A percentile compares a stretch with the other conserved stretches of the same genome.
Evolutionary conservation across 2,888 invertebrate species (phyloP).

Genomic region (Quadroppia sp.): DNA sequence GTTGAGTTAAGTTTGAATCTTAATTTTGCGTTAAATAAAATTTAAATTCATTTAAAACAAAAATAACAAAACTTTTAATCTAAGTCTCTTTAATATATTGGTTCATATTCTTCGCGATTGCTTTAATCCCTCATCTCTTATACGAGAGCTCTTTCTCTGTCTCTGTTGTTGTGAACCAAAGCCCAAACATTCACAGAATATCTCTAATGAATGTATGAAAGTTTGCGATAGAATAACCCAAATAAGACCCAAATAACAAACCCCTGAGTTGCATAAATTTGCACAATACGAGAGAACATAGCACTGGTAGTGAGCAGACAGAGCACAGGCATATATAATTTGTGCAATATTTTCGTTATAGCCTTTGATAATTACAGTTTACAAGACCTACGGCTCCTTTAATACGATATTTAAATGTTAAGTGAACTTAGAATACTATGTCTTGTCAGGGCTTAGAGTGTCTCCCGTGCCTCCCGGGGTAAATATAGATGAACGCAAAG

Average conservation of each 20-base stretch:
- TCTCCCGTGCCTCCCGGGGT: conserved; percentile 25
- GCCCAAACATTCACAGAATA: not conserved
- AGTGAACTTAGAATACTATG: conserved; percentile 31
- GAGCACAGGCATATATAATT: conserved; percentile 19
- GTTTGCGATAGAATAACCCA: conserved; percentile 6
- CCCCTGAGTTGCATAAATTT: conserved; percentile 35
- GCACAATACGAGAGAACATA: conserved; percentile 2
- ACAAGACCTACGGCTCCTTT: conserved; percentile 37
- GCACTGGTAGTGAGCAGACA: not conserved
- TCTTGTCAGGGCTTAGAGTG: conserved; percentile 32
- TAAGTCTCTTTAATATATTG: conserved; percentile 25
- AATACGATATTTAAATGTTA: conserved; percentile 31
- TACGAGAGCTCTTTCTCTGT: not conserved
- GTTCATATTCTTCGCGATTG: conserved; percentile 21
- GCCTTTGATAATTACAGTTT: conserved; percentile 35
- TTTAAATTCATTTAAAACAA: conserved; percentile 23
- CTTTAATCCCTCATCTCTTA: conserved; percentile 30
- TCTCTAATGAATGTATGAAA: conserved; percentile 32
- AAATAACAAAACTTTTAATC: conserved; percentile 35
- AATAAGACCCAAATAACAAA: conserved; percentile 32
- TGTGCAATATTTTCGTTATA: conserved; percentile 26
- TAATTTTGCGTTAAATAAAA: not conserved
- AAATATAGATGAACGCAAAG: conserved; percentile 11
- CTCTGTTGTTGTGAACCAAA: not conserved
- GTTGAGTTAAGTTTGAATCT: conserved; percentile 5